Conservation (phyloP, 2,797 vertebrate species). For the Typhlichthys eigenmanni region DNA sequence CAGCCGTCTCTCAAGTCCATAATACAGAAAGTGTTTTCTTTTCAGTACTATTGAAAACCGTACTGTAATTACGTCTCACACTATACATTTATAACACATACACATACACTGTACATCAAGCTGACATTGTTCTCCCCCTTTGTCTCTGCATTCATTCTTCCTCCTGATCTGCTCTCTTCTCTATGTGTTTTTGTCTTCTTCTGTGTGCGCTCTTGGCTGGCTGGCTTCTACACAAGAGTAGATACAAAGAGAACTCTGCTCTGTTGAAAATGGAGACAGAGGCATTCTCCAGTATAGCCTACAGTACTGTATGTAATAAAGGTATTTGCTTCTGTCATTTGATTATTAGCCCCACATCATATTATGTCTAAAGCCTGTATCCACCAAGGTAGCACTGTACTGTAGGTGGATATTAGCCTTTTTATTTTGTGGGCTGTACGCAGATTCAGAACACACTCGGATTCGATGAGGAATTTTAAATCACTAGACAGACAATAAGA, state of each 20-base stretch:
- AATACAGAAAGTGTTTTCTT: too few relatives aligned
- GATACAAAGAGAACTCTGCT: slow-evolving; percentile 2
- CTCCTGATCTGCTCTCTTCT: background rate
- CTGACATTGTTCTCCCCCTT: slow-evolving; percentile 2
- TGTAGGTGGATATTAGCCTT: too few relatives aligned
- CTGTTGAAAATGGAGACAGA: background rate
- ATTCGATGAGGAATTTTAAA: too few relatives aligned
- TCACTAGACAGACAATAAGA: too few relatives aligned
- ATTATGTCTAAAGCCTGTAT: background rate
- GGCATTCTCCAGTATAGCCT: background rate
- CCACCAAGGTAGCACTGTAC: background rate
- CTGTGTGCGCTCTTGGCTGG: background rate
- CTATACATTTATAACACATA: too few relatives aligned
- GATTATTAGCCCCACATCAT: too few relatives aligned
- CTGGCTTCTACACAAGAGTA: background rate
- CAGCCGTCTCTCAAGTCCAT: too few relatives aligned
- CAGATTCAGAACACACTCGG: too few relatives aligned
- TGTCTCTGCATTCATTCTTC: background rate
- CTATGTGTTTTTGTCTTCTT: background rate
- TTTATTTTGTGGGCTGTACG: too few relatives aligned
- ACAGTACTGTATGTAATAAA: background rate
- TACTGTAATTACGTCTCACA: too few relatives aligned
- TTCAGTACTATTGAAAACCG: too few relatives aligned
- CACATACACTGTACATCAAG: too few relatives aligned
- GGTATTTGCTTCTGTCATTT: background rate